Evolutionary conservation across 2,113 vertebrate genomes (phyloP), one percentile per base, ranked within the genome.

Genomic region (Chionodraco myersi): DNA sequence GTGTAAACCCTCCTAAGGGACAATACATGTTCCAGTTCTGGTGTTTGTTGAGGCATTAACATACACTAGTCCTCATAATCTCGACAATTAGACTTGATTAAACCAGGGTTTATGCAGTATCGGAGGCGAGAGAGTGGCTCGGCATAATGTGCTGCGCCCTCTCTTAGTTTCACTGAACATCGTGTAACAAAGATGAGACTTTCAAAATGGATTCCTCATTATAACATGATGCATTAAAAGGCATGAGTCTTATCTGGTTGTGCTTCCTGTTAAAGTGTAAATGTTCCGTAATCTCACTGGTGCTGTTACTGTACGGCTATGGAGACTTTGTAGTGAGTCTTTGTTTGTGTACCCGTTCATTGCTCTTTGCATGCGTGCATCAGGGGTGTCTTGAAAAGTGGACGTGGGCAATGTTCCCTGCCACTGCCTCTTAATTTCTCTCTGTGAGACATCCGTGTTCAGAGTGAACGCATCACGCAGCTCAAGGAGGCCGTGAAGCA

Each of bases 61-160:
- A 85, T 81, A 66, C 73, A 84, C 84, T 69, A 85, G 83, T 88
- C 87, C 80, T 81, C 80, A 66, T 91, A 92, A 93, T 91, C 87
- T 90, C 77, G 18, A 86, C 89, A 86, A 87, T 92, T 91, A 92
- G 64, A 67, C 57, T 84, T 86, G 88, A 89, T 89, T 90, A 91
- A 90, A 88, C 71, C 52, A 69, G 80, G 84, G 72, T 90, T 90
- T 88, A 88, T 78, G 73, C 80, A 47, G 73, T 61, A 67, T 89
- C 74, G 34, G 69, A 86, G 68, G 65, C 60, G 70, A 30, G 63
- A 5, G 72, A 79, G 44, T 66, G 69, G 45, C 71, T 83, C 41
- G 49, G 66, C 68, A 75, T 77, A 54, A 66, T 75, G 48, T 49
- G 75, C 67, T 16, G 23, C 16, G 2, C n/a, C 10, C 53, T 70